Evolutionary conservation across 1,140 invertebrate species (phyloP), one percentile per base, ranked within the genome.

Genomic region (Zelostemma sp.): DNA sequence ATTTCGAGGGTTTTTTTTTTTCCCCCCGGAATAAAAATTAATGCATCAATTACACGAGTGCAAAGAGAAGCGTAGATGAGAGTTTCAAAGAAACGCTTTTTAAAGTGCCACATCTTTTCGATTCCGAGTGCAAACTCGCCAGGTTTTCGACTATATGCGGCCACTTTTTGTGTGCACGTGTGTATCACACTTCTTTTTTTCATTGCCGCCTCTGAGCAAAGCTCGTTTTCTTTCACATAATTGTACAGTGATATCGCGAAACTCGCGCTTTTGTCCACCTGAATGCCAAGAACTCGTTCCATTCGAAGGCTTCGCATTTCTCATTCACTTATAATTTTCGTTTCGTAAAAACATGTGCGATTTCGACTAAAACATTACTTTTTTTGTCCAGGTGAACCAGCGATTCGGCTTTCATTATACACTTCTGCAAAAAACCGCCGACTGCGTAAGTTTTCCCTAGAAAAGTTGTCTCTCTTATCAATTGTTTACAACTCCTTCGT

Each of bases 151-250:
- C 54, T 68, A 55, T 66, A 68, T 68, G 69, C 69, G 72, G 77
- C 75, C 76, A 78, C 76, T 76, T 80, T 68, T 79, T 74, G 40
- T 25, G 3, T 64, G 65, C 53, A 56, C 48, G 68, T 47, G 35
- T 70, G 51, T 77, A 69, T 74, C 72, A 73, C 70, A 73, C 58
- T 69, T 72, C n/a, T n/a, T n/a, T 66, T 67, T 74, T 65, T 66
- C 57, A 49, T 56, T 50, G 46, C 8, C 54, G 46, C n/a, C n/a
- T 66, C 68, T 75, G 68, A 75, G 75, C 68, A 80, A 81, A 81
- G 79, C 78, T 81, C 77, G 77, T 81, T 80, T 81, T 72, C 76
- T 50, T 60, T 49, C 70, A 79, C 74, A 80, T 81, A 79, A 81
- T 80, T 81, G 76, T 74, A 78, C 79, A 72, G 74, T 79, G 77